Conservation (phyloP, 1,140 invertebrate genomes). For the Calephelis nemesis region DNA sequence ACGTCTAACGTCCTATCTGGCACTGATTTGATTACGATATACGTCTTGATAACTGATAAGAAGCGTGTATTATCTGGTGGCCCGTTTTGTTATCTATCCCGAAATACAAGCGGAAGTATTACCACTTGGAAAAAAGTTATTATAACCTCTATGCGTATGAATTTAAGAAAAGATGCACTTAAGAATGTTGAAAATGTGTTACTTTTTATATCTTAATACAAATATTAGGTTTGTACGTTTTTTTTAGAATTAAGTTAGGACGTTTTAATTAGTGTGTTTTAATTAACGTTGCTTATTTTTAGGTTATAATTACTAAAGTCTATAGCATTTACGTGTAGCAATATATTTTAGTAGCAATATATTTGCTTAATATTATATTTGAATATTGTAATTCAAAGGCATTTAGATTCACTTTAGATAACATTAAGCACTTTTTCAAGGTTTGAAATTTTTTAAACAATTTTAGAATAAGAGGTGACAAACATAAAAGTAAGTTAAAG, state of each 20-base stretch:
- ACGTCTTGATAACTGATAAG: constrained; percentile 26
- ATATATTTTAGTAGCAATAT: too few relatives aligned
- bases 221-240: constrained; percentile 26
- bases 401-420: too few relatives aligned
- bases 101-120: constrained; percentile 37
- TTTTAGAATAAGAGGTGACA: too few relatives aligned
- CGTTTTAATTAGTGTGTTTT: neutral
- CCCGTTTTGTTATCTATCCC: constrained; percentile 36
- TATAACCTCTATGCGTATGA: neutral
- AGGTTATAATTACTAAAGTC: too few relatives aligned
- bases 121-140: constrained; percentile 1
- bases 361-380: too few relatives aligned
- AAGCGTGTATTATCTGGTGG: constrained; percentile 32
- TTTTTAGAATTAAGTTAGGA: neutral
- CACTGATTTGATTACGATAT: constrained; percentile 42
- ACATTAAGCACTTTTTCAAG: too few relatives aligned
- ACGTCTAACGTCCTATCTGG: constrained; percentile 29
- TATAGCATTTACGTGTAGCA: too few relatives aligned
- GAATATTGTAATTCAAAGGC: too few relatives aligned
- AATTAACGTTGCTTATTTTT: too few relatives aligned
- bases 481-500: too few relatives aligned
- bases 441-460: too few relatives aligned
- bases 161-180: neutral
- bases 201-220: constrained; percentile 27
- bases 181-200: constrained; percentile 28